Percentiles rank a stretch among this genome's conserved stretches.
These are phyloP conservation scores for Clavelina lepadiformis DNA, from an alignment of 23 tunicate species.

Conservation along the genomic window DNA sequence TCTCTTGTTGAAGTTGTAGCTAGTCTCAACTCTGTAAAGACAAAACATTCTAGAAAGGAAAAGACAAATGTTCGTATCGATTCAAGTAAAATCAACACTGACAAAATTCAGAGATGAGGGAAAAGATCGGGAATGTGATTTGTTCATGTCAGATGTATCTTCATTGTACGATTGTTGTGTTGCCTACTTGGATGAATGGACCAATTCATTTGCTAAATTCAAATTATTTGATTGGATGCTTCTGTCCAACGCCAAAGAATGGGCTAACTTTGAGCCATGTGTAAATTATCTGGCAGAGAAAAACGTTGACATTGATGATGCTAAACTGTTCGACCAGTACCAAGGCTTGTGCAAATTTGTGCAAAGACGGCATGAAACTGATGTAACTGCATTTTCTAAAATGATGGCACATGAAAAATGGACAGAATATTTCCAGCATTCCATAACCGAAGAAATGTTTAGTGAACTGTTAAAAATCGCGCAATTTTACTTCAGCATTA, in stretches of 20 bases:
- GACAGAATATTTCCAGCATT: slow-evolving; percentile 23
- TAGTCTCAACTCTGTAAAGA: slow-evolving; percentile 24
- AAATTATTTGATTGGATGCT: slow-evolving; percentile 33
- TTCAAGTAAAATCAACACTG: slow-evolving; percentile 25
- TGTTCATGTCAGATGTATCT: slow-evolving; percentile 29
- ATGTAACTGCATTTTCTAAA: slow-evolving; percentile 17
- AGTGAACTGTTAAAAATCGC: slow-evolving; percentile 36
- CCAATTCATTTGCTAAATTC: slow-evolving; percentile 30
- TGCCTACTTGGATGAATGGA: slow-evolving; percentile 37
- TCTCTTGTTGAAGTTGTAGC: slow-evolving; percentile 32
- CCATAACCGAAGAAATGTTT: slow-evolving; percentile 17
- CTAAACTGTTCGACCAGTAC: slow-evolving; percentile 35
- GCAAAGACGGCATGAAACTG: slow-evolving; percentile 27
- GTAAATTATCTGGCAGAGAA: slow-evolving; percentile 14
- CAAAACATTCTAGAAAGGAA: slow-evolving; percentile 20
- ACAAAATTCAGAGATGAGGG: slow-evolving; percentile 10
- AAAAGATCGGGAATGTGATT: slow-evolving; percentile 23
- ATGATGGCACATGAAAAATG: slow-evolving; percentile 23
- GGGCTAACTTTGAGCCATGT: slow-evolving; percentile 28
- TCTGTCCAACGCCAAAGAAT: slow-evolving; percentile 17
- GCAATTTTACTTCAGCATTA: slow-evolving; percentile 32
- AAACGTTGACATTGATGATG: slow-evolving; percentile 43
- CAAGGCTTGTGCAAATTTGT: slow-evolving; percentile 26
- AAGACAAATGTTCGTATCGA: slow-evolving; percentile 23
- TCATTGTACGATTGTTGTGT: slow-evolving; percentile 20